Evolutionary conservation across 2,888 invertebrate species (phyloP).

Genomic region (Luperina testacea): DNA sequence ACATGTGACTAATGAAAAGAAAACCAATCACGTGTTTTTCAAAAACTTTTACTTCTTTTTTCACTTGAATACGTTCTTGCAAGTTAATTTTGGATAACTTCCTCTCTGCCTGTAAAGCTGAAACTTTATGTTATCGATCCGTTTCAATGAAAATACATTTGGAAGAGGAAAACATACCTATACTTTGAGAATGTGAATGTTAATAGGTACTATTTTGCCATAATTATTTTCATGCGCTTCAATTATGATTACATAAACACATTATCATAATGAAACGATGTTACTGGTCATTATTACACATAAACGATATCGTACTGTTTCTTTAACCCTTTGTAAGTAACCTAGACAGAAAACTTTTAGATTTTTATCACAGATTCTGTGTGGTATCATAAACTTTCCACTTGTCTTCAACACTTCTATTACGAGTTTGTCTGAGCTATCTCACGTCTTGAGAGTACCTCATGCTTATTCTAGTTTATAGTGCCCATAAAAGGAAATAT

Average conservation of each 20-base stretch:
- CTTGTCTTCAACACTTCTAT: constrained; percentile 48
- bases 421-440: constrained; percentile 52
- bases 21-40: not conserved
- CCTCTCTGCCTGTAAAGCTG: not conserved
- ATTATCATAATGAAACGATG: not conserved
- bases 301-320: not conserved
- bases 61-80: not conserved
- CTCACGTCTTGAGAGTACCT: constrained; percentile 38
- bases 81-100: constrained; percentile 2
- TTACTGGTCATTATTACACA: no score
- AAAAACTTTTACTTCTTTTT: not conserved
- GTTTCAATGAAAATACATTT: constrained; percentile 11
- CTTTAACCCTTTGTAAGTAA: not conserved
- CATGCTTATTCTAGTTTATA: constrained; percentile 60
- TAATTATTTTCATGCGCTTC: not conserved
- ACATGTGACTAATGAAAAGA: not conserved
- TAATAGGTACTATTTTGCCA: not conserved
- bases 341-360: constrained; percentile 11
- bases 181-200: not conserved
- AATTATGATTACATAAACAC: not conserved
- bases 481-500: constrained; percentile 52
- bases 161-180: not conserved
- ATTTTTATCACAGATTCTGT: constrained; percentile 43
- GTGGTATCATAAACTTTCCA: constrained; percentile 51
- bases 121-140: constrained; percentile 19